Base-by-base conservation (phyloP, 2,113 vertebrate genomes). In the Diadophis punctatus region DNA sequence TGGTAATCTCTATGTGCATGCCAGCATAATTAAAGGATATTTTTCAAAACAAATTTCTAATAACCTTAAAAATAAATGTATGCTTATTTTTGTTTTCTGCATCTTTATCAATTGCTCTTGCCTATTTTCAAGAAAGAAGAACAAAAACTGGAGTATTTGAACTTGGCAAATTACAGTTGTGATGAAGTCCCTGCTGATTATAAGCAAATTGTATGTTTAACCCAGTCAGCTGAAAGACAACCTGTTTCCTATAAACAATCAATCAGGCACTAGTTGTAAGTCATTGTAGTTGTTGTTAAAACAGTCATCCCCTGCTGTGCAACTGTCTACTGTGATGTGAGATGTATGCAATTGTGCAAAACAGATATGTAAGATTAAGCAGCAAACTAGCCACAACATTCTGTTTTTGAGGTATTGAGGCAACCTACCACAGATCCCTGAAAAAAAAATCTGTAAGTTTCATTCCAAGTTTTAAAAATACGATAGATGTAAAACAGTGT, bases 151-250 rank as follows among this genome's bases (percentile, higher is more conserved):
- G 93, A 94, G 74, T 90, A 95, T 95, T 96, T 96, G 86, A 92
- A 95, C 94, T 63, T 94, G 96, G 95, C 90, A 88, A 92, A 94
- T 90, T 89, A 96, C 95, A 92, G 92, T 95, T 96, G 88, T 95
- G 91, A 86, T 0, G 0, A 89, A 6, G 88, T 91, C 92, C 95
- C 95, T 93, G 94, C 96, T 96, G 96, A 52, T 96, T 91, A 12
- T 53, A 92, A 96, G 95, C 94, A 95, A 95, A 95, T 95, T 92
- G 16, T 87, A 90, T 90, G 94, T 93, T 93, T 95, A 95, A 95
- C 89, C 95, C 90, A 68, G 91, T 93, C 0, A 0, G 96, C 34
- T 91, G 95, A 95, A 97, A 92, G 94, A 89, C 92, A 95, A 55
- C 95, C 95, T n/a, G 51, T 95, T 89, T 93, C 92, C 84, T 93